A percentile compares a stretch with the other conserved stretches of the same genome.
Conservation (phyloP, 2,797 vertebrate genomes). For the Falco concolor region DNA sequence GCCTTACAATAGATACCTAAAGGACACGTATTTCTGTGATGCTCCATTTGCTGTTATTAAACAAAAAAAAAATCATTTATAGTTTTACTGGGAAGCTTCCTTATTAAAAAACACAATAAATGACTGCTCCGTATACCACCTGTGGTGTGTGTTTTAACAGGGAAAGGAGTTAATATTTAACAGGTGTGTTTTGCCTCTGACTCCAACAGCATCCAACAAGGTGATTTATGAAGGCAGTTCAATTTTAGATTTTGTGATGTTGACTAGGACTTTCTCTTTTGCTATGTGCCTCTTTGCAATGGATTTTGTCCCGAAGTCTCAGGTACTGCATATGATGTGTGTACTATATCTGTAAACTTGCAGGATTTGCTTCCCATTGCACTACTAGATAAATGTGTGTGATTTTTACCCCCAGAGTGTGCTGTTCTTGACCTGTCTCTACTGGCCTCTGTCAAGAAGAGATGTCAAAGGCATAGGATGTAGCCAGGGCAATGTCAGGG, state of each 20-base stretch:
- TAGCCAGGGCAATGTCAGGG: neutral
- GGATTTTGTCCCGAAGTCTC: neutral
- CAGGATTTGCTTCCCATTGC: neutral
- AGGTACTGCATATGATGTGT: neutral
- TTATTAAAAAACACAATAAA: neutral
- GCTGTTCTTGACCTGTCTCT: neutral
- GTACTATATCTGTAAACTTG: neutral
- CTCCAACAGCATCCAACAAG: neutral
- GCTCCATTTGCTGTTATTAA: neutral
- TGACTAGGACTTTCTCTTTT: neutral
- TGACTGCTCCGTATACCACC: neutral
- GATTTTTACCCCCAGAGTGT: neutral
- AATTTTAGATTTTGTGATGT: neutral
- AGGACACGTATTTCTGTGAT: neutral
- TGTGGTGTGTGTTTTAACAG: neutral
- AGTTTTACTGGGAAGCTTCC: neutral
- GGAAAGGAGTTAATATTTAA: neutral
- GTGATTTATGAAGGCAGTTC: neutral
- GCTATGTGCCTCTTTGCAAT: rapidly evolving
- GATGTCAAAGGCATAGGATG: neutral
- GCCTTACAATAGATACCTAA: neutral
- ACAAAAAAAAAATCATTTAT: neutral
- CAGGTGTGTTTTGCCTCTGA: neutral
- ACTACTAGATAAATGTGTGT: neutral
- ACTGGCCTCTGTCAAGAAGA: neutral